A percentile compares a stretch with the other conserved stretches of the same genome.
Evolutionary conservation across 1,140 invertebrate genomes (phyloP).

Genomic region (Cydia splendana): DNA sequence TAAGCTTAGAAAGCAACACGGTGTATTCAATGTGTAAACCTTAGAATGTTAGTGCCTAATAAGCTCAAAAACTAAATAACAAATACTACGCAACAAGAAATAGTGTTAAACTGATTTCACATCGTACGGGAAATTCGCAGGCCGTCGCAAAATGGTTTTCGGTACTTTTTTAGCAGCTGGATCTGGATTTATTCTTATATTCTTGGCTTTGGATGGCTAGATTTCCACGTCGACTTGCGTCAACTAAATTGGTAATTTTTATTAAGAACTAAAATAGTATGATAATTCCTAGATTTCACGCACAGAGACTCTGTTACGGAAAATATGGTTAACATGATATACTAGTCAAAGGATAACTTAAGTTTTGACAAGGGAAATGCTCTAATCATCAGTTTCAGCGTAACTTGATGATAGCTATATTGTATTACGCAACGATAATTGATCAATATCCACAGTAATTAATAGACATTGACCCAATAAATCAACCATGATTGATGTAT

Average conservation of each 20-base stretch:
- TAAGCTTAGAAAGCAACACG: neutral
- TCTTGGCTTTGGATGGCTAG: no score
- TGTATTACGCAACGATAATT: neutral
- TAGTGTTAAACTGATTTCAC: no score
- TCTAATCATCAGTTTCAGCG: neutral
- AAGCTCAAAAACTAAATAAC: no score
- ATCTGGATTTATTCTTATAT: no score
- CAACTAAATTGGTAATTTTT: neutral
- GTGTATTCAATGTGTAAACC: neutral
- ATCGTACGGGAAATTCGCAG: no score
- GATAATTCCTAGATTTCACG: neutral
- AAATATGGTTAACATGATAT: no score
- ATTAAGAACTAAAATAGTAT: neutral
- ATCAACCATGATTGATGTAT: neutral
- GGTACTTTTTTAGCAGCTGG: no score
- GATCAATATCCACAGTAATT: neutral
- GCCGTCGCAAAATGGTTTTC: no score
- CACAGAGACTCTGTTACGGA: neutral
- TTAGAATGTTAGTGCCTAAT: neutral
- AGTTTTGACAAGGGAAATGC: neutral
- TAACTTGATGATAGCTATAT: neutral
- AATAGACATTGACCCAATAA: neutral
- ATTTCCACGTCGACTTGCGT: no score
- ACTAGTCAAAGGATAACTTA: neutral
- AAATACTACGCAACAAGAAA: no score